Base-by-base conservation (phyloP, 2,113 vertebrate species). In the Leptodactylus fuscus region DNA sequence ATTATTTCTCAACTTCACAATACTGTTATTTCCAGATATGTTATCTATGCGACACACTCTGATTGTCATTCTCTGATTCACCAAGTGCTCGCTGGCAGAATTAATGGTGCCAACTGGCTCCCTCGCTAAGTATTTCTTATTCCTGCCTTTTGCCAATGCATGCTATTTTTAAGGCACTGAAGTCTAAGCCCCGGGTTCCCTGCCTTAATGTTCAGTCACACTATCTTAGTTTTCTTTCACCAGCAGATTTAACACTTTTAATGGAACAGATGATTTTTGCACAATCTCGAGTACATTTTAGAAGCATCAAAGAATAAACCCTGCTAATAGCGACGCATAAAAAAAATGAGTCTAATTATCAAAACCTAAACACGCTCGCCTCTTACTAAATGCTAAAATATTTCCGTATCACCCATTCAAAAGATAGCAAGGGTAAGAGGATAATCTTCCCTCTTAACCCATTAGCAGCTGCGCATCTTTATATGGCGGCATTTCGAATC, bases 21-120 rank as follows among this genome's bases (percentile, higher is more conserved):
- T 24, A 58, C 76, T n/a, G 29, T 22, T 36, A 53, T 34, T 75
- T 36, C 9, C 48, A 55, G 49, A 51, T 51, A 77, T 18, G 24
- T 77, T 77, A 77, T 51, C 74, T 34, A 6, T 53, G 29, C 10
- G 20, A 77, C 24, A 36, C 74, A 36, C 46, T 32, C 18, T 49
- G 34, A 77, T 77, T 53, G 48, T 77, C 74, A 77, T 77, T 53
- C 46, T n/a, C 15, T 77, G 48, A 51, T 77, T 51, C 46, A 53
- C 48, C 29, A 32, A 77, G 74, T 51, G 7, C 74, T 77, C 48
- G 29, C 27, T 29, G 15, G 15, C 27, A 77, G 74, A 53, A 77
- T 53, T 77, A 34, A 51, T 53, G 27, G 29, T 36, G 74, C 74
- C 74, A 76, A 51, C 74, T 51, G 74, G 74, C 46, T 77, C 29